Evolutionary conservation across 1,140 invertebrate species (phyloP).

Genomic region (Pantala flavescens): DNA sequence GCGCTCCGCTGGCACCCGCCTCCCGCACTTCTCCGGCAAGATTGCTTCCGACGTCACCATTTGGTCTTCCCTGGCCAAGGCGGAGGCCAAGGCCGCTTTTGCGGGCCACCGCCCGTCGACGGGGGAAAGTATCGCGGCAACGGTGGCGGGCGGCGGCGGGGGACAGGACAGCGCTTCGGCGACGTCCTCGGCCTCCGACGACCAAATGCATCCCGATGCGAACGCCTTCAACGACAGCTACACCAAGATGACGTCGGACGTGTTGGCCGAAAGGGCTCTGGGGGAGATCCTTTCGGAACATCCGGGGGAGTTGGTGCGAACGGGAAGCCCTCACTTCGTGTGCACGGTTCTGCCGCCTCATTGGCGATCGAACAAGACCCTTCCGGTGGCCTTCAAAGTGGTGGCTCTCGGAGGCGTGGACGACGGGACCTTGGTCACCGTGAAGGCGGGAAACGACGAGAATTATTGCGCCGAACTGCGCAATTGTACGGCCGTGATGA

Average conservation of each 20-base stretch:
- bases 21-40: slow-evolving; percentile 30
- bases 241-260: slow-evolving; percentile 80
- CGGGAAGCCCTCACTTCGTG: slow-evolving; percentile 84
- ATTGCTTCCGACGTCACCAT: slow-evolving; percentile 35
- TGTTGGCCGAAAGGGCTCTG: slow-evolving; percentile 73
- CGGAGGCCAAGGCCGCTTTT: slow-evolving; percentile 33
- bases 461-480: slow-evolving; percentile 91
- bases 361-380: slow-evolving; percentile 95
- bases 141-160: slow-evolving; percentile 23
- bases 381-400: slow-evolving; percentile 89
- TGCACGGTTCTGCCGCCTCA: slow-evolving; percentile 87
- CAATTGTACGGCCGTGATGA: slow-evolving; percentile 90
- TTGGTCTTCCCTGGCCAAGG: slow-evolving; percentile 35
- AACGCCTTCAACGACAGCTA: slow-evolving; percentile 65
- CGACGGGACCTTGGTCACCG: slow-evolving; percentile 91
- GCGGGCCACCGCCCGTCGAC: slow-evolving; percentile 36
- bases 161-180: slow-evolving; percentile 29
- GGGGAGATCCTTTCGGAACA: slow-evolving; percentile 84
- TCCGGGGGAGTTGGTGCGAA: slow-evolving; percentile 82
- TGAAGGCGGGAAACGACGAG: slow-evolving; percentile 94
- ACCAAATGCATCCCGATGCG: slow-evolving; percentile 38
- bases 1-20: neutral
- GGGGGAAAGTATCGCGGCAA: slow-evolving; percentile 17
- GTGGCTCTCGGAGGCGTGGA: slow-evolving; percentile 83
- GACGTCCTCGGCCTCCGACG: slow-evolving; percentile 25